Evolutionary conservation across 2,113 vertebrate genomes (phyloP).

Genomic region (Myocastor coypus): DNA sequence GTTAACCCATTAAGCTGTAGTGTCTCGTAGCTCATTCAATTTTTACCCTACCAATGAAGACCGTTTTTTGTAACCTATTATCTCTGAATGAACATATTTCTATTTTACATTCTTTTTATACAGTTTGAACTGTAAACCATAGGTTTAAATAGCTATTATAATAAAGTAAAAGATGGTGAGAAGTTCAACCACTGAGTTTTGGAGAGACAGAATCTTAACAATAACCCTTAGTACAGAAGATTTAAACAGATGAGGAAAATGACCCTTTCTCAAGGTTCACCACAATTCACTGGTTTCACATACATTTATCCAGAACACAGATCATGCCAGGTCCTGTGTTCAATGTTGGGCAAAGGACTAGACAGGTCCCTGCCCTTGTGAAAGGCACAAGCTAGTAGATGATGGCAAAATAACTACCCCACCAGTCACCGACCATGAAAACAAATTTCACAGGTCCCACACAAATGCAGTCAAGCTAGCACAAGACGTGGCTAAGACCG

Average conservation of each 20-base stretch:
- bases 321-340: not conserved
- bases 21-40: not conserved
- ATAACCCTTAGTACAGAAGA: not conserved
- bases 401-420: not conserved
- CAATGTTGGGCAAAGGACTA: not conserved
- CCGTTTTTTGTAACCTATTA: not conserved
- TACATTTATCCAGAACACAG: not conserved
- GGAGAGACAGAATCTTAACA: not conserved
- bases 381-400: not conserved
- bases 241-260: not conserved
- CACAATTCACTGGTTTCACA: not conserved
- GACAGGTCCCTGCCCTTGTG: not conserved
- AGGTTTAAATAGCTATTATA: not conserved
- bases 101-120: constrained; percentile 13
- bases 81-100: not conserved
- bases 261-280: not conserved
- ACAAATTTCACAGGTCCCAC: not conserved
- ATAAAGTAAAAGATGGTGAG: not conserved
- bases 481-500: not conserved
- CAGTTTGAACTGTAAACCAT: not conserved
- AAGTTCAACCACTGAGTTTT: not conserved
- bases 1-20: not conserved
- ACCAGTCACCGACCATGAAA: not conserved
- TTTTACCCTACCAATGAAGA: constrained; percentile 2
- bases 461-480: not conserved